A percentile compares a stretch with the other conserved stretches of the same genome.
Evolutionary conservation across 2,888 invertebrate species (phyloP).

Genomic region (Axea sp.): DNA sequence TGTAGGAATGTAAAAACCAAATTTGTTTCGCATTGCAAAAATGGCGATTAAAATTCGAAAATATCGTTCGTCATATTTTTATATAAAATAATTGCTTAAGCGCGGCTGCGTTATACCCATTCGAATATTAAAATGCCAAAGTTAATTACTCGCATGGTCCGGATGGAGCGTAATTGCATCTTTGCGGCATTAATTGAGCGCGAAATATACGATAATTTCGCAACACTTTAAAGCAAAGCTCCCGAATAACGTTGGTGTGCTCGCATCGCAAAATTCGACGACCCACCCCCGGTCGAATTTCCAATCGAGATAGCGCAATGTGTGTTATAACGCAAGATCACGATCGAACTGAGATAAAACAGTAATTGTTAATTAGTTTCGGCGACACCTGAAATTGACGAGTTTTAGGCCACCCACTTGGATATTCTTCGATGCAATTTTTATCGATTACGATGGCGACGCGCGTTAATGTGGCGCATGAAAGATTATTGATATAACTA

Average conservation of each 20-base stretch:
- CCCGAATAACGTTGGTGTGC: not conserved
- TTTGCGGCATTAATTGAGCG: slow-evolving; percentile 63
- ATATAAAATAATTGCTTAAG: too few relatives aligned
- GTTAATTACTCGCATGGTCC: slow-evolving; percentile 28
- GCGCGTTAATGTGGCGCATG: not conserved
- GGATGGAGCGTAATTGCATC: slow-evolving; percentile 41
- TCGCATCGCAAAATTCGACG: slow-evolving; percentile 7
- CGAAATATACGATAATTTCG: slow-evolving; percentile 66
- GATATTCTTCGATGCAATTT: slow-evolving; percentile 24
- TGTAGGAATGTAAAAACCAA: too few relatives aligned
- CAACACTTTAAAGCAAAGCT: slow-evolving; percentile 46
- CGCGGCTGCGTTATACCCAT: too few relatives aligned
- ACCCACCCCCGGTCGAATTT: slow-evolving; percentile 18
- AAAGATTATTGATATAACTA: not conserved
- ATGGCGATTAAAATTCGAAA: too few relatives aligned
- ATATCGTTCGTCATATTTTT: too few relatives aligned
- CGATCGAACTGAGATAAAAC: slow-evolving; percentile 71
- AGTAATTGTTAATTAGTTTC: slow-evolving; percentile 76
- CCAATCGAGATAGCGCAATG: slow-evolving; percentile 30
- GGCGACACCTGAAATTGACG: slow-evolving; percentile 68
- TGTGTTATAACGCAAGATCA: slow-evolving; percentile 25
- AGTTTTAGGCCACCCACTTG: slow-evolving; percentile 48
- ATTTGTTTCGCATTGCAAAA: too few relatives aligned
- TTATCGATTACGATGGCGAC: slow-evolving; percentile 14
- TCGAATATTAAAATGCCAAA: too few relatives aligned